Base-by-base conservation (phyloP, 2,888 invertebrate genomes). In the Pyralis farinalis region DNA sequence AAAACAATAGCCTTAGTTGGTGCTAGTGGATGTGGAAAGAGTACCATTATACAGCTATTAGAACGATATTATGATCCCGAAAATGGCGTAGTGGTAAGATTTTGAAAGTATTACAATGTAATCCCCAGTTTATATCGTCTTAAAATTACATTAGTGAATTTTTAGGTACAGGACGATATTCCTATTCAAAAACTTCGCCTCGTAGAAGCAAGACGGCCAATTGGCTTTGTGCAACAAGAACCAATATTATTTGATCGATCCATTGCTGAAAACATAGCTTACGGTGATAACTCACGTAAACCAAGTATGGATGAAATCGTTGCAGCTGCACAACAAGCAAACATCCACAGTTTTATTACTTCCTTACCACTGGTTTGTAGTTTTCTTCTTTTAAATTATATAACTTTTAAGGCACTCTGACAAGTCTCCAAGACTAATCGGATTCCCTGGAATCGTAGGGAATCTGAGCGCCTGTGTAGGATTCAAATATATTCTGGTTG, bases 211-310 rank as follows among this genome's bases (percentile, higher is more conserved):
- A 90, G 98, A 43, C 90, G 92, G 30, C 94, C 96, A 50, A 91
- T 98, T 44, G 97, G 97, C 1, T 94, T 98, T 46, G 95, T 98
- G 1, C 96, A 96, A 2, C 98, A 98, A 81, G 98, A 98, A 64
- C 98, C 97, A 0, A 93, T 95, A 1, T 90, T 98, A 0, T 98
- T 98, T 78, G 96, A 97, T 71, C 91, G 95, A 42, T 95, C 95
- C 6, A 96, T 98, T 43, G 92, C 91, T 0, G 96, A 98, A 53
- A 98, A 98, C 75, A 98, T 98, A 52, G 94, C 95, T 0, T 98
- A 98, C 66, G 98, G 98, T 2, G 96, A 96, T 67, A 96, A 96
- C 67, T 78, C 86, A 0, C 80, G 94, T 8, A 69, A 70, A 1
- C 92, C 95, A 0, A 63, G 85, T 1, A 91, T 92, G 77, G 91